Evolutionary conservation across 2,888 invertebrate genomes (phyloP).

Genomic region (Iselma pallidipennis): DNA sequence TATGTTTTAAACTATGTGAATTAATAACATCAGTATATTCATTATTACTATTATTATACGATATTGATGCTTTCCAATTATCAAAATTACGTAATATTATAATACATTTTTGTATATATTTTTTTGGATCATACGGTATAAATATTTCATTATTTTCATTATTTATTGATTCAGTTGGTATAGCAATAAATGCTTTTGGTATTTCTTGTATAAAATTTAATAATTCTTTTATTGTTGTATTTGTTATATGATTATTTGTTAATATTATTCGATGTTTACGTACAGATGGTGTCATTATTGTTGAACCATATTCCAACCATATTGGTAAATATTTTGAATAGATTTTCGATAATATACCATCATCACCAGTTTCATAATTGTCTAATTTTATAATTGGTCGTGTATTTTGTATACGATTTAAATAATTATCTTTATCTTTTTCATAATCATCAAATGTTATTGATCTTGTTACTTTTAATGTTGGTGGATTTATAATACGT

Average conservation of each 20-base stretch:
- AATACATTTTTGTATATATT: constrained; percentile 58
- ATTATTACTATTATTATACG: constrained; percentile 39
- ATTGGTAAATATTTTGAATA: constrained; percentile 60
- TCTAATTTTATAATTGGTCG: constrained; percentile 35
- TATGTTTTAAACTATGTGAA: constrained; percentile 49
- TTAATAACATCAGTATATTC: constrained; percentile 45
- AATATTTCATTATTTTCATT: constrained; percentile 44
- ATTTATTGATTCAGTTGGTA: constrained; percentile 51
- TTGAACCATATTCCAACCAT: constrained; percentile 66
- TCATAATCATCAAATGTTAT: constrained; percentile 45
- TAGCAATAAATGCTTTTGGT: constrained; percentile 56
- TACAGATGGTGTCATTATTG: constrained; percentile 63
- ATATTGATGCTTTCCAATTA: constrained; percentile 63
- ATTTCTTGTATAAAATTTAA: constrained; percentile 59
- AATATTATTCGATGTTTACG: constrained; percentile 59
- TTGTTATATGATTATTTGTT: constrained; percentile 55
- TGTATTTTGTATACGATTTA: constrained; percentile 21
- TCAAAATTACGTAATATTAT: constrained; percentile 65
- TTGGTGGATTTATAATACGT: constrained; percentile 39
- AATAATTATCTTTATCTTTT: constrained; percentile 30
- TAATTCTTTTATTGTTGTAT: constrained; percentile 57
- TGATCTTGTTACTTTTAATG: constrained; percentile 42
- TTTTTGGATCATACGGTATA: constrained; percentile 53
- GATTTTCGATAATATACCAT: constrained; percentile 59
- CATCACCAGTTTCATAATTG: constrained; percentile 57